Percentiles rank a stretch among this genome's conserved stretches.
Evolutionary conservation across 1,140 invertebrate species (phyloP).

Genomic region (Charaxes varanes): DNA sequence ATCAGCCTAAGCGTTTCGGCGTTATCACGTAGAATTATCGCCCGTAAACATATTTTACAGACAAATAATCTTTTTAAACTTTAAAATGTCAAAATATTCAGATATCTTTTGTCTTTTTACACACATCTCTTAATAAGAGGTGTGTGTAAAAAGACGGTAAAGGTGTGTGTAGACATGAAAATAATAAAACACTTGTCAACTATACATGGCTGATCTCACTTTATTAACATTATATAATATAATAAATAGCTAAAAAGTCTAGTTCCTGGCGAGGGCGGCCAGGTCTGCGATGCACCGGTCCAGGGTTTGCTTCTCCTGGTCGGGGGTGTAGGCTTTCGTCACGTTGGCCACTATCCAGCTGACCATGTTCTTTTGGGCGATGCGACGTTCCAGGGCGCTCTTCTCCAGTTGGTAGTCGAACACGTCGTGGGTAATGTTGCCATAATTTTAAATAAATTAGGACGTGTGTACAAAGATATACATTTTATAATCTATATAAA

Average conservation of each 20-base stretch:
- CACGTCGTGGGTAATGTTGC: too few relatives aligned
- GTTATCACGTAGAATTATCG: too few relatives aligned
- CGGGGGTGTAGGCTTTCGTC: conserved; percentile 89
- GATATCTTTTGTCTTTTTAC: too few relatives aligned
- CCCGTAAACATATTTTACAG: too few relatives aligned
- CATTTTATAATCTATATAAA: too few relatives aligned
- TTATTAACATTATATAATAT: conserved; percentile 19
- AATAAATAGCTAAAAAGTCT: conserved; percentile 21
- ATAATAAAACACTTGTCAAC: conserved; percentile 13
- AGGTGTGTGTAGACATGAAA: too few relatives aligned
- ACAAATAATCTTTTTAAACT: background rate
- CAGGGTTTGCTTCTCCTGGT: conserved; percentile 93
- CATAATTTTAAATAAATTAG: too few relatives aligned
- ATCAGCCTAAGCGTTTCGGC: too few relatives aligned
- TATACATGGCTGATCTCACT: conserved; percentile 13
- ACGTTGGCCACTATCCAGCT: conserved; percentile 93
- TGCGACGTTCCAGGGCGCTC: conserved; percentile 83
- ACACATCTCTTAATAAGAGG: too few relatives aligned
- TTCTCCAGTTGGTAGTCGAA: conserved; percentile 95
- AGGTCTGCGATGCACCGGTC: conserved; percentile 93
- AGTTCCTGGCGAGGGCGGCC: conserved; percentile 76
- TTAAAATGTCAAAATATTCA: too few relatives aligned
- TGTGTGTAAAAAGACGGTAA: too few relatives aligned
- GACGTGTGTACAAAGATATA: too few relatives aligned
- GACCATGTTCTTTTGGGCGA: conserved; percentile 95